phyloP scores from a whole-genome alignment of 2,113 vertebrate species.

The Acinonyx jubatus region DNA sequence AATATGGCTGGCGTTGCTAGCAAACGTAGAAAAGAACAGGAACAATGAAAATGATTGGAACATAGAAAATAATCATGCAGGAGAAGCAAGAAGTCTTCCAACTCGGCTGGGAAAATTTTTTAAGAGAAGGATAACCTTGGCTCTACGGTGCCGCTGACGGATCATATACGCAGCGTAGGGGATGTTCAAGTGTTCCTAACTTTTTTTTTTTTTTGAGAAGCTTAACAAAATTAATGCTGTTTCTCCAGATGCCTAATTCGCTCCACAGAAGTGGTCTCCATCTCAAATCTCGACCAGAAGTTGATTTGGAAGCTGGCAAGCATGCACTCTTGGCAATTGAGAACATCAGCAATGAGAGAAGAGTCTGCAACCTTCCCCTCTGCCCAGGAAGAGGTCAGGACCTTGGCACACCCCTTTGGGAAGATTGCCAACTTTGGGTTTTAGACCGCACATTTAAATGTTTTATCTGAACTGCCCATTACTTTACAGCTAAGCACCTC shows the following conservation, averaged over 20 bases:
- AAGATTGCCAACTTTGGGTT: background rate
- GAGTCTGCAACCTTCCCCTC: background rate
- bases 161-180: background rate
- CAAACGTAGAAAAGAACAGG: background rate
- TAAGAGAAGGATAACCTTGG: background rate
- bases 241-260: slow-evolving; percentile 37
- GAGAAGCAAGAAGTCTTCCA: background rate
- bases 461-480: background rate
- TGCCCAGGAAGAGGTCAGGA: background rate
- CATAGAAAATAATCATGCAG: background rate
- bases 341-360: background rate
- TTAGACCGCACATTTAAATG: background rate
- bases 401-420: background rate
- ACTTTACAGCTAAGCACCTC: background rate
- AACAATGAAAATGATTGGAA: background rate
- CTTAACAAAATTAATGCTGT: background rate
- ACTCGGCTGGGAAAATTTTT: background rate
- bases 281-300: background rate
- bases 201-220: background rate
- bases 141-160: background rate
- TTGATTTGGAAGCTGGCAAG: slow-evolving; percentile 10
- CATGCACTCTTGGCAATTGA: background rate
- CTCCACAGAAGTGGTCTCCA: background rate
- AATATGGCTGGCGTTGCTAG: background rate
- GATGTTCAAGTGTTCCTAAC: background rate